Base-by-base conservation (phyloP, 2,113 vertebrate genomes). In the Dipodomys ordii region DNA sequence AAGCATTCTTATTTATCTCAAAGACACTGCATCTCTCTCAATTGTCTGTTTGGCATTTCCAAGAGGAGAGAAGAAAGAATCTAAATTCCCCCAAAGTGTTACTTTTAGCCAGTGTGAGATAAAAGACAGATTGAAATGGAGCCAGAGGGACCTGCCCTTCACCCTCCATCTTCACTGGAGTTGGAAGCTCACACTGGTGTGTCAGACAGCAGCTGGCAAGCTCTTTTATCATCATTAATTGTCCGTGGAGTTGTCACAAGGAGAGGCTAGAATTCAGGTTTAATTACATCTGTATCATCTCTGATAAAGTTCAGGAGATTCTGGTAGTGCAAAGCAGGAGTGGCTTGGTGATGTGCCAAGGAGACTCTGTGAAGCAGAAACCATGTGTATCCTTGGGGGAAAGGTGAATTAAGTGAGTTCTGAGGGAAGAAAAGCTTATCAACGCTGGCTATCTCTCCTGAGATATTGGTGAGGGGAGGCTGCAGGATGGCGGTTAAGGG, bases 191-290 rank as follows among this genome's bases (percentile, higher is more conserved):
- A 18, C 90, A 46, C 73, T 80, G 95, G 94, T 83, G 65, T 97
- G 96, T 94, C 96, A 96, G 96, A 74, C 82, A 65, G 96, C 96
- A 95, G 95, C 96, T 97, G 96, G 96, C 93, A 90, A 88, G 71
- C 93, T 96, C 97, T 96, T 97, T 96, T 92, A 97, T 97, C 96
- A 97, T 96, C 95, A 96, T 97, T 97, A 96, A 96, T 96, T 97
- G 96, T 97, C 95, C 30, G 4, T 77, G 60, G 96, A 95, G 93
- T 97, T 97, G 96, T 96, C 94, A 95, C 82, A 83, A 93, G 96
- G 96, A 95, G 90, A 93, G 95, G 62, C 84, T 30, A 92, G 88
- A 86, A 94, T 95, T 96, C 95, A 88, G 92, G 90, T 95, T 97
- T 97, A 97, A 97, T 97, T 97, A 95, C 92, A 93, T 95, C 87